A percentile compares a stretch with the other conserved stretches of the same genome.
Evolutionary conservation across 2,888 invertebrate species (phyloP).

Genomic region (Lasioglossum villosulum): DNA sequence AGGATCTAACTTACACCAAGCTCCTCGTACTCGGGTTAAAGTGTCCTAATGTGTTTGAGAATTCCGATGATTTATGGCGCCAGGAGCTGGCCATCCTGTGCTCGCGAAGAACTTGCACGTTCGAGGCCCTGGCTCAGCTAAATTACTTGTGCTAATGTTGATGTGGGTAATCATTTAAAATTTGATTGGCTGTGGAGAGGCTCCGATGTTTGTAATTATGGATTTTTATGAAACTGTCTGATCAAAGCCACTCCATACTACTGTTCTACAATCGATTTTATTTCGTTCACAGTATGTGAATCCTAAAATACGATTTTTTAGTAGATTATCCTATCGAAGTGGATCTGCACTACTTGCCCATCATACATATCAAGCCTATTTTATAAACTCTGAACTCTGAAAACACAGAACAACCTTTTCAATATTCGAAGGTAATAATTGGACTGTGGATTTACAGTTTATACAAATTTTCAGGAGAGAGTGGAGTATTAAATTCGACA

Average conservation of each 20-base stretch:
- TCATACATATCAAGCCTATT: too few species aligned
- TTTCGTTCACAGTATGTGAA: neutral
- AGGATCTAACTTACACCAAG: neutral
- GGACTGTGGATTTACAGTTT: too few species aligned
- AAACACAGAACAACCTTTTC: too few species aligned
- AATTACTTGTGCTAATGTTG: neutral
- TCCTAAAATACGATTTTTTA: neutral
- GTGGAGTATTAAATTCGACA: too few species aligned
- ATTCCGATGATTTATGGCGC: constrained; percentile 27
- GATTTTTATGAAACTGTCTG: neutral
- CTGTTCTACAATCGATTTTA: neutral
- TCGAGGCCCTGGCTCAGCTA: neutral
- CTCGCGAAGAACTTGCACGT: neutral
- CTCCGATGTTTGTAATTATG: neutral
- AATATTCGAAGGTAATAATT: too few species aligned
- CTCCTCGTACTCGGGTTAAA: neutral
- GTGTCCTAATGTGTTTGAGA: constrained; percentile 6
- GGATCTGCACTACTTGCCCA: neutral
- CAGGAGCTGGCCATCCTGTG: neutral
- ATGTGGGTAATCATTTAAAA: neutral
- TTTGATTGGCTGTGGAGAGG: neutral
- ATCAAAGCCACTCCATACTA: neutral
- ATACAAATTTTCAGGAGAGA: too few species aligned
- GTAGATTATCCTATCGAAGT: neutral
- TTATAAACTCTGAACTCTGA: too few species aligned